Evolutionary conservation across 1,140 invertebrate genomes (phyloP), one percentile per base, ranked within the genome.

Genomic region (Meloidogyne floridensis): DNA sequence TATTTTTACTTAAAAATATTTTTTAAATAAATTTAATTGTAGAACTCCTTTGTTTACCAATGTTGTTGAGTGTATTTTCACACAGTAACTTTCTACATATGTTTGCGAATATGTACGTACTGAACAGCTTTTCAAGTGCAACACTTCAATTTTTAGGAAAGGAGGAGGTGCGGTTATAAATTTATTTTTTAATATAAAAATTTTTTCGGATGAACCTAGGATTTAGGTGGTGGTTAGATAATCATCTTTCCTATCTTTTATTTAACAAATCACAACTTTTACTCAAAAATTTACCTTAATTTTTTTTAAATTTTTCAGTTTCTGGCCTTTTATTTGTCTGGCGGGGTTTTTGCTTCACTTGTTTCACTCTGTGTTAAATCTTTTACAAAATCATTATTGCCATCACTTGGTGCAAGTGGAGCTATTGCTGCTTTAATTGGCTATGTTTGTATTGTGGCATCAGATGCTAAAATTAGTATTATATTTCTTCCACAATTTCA

Each of bases 91-190:
- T 93, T 54, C 91, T 96, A 72, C 97, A 98, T 92, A 92, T 98
- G 74, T 93, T 93, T 87, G 93, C 94, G 59, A 98, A 98, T 91
- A 98, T 98, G 96, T 97, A 95, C 92, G 96, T 97, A 32, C 91
- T 98, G 32, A 94, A 96, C 88, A 96, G 94, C 87, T 98, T 94
- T 87, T 91, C 91, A 53, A 87, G 86, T 59, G 87, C 91, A 87
- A 87, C 93, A 74, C 92, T 94, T n/a, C 87, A 93, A n/a, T 91
- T 93, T 72, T 91, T 90, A 42, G 56, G 97, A 85, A 96, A 96
- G 20, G 94, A 93, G 88, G 96, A 98, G 91, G 85, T 89, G 32
- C 32, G 32, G 32, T 32, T 32, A 32, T 32, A 32, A 77, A 81
- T 87, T 13, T 42, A 10, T 73, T 56, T 77, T 82, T 7, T 2